Conservation (phyloP, 2,113 vertebrate genomes). For the Chamaetylas fuelleborni region DNA sequence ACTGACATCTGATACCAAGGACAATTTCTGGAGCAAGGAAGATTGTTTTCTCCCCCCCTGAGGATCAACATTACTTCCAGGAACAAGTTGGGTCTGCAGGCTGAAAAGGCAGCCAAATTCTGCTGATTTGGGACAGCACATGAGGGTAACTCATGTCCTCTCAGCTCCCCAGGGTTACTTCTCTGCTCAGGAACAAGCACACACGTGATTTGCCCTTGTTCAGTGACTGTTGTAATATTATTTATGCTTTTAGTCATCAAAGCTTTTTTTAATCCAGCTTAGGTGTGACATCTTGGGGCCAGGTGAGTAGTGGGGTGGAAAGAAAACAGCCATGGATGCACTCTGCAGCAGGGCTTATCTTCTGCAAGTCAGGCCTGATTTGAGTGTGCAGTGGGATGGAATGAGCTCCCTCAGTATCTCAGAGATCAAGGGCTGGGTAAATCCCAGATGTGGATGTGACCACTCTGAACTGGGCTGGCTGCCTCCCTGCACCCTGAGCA, state of each 20-base stretch:
- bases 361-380: background rate
- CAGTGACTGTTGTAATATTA: background rate
- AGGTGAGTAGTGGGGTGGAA: background rate
- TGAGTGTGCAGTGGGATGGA: slow-evolving; percentile 15
- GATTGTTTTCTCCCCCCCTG: background rate
- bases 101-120: slow-evolving; percentile 14
- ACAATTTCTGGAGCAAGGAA: slow-evolving; percentile 66
- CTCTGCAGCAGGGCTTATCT: background rate
- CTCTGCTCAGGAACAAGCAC: background rate
- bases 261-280: slow-evolving; percentile 6
- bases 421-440: slow-evolving; percentile 18
- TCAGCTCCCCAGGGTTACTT: background rate
- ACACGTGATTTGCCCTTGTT: background rate
- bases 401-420: slow-evolving; percentile 2
- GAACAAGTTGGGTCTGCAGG: background rate
- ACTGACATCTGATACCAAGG: slow-evolving; percentile 55
- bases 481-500: background rate
- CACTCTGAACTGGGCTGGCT: background rate
- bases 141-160: background rate
- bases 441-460: background rate
- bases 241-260: slow-evolving; percentile 35
- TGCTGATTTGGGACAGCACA: background rate
- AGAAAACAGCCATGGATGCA: background rate
- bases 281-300: slow-evolving; percentile 23
- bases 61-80: slow-evolving; percentile 30